phyloP scores from a whole-genome alignment of 2,113 vertebrate genomes.

The Cryptomyrus ogoouensis region DNA sequence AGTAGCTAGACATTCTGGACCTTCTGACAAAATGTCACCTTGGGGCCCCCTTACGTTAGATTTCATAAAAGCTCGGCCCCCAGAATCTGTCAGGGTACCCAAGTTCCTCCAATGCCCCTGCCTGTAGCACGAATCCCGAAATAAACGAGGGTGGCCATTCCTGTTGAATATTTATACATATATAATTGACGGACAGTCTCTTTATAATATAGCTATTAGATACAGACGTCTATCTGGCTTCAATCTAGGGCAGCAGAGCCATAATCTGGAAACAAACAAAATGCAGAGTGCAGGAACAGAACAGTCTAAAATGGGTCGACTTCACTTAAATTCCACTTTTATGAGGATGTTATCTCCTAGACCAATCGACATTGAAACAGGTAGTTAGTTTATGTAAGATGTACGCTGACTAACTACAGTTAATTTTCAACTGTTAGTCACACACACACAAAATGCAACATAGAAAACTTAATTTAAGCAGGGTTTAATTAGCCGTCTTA shows the following conservation, averaged over 20 bases:
- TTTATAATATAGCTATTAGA: not conserved
- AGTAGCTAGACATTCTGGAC: not conserved
- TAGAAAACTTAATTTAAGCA: not conserved
- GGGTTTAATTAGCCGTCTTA: not conserved
- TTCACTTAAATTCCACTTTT: not conserved
- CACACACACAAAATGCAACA: not conserved
- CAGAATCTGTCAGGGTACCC: not conserved
- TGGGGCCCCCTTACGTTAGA: too few species aligned
- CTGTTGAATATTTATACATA: not conserved
- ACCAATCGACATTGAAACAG: not conserved
- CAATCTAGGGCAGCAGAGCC: not conserved
- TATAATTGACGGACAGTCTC: not conserved
- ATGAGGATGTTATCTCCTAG: not conserved
- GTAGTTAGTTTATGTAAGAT: not conserved
- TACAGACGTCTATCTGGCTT: not conserved
- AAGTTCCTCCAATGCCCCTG: not conserved
- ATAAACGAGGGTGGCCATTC: not conserved
- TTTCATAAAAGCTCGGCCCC: not conserved
- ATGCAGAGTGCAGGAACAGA: not conserved
- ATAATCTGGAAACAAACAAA: not conserved
- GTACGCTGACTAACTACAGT: not conserved
- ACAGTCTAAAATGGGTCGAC: not conserved
- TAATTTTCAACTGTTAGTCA: not conserved
- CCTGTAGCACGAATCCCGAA: not conserved
- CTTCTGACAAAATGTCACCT: too few species aligned